Conservation (phyloP, 2,113 vertebrate genomes). For the Pseudorhombus dupliciocellatus region DNA sequence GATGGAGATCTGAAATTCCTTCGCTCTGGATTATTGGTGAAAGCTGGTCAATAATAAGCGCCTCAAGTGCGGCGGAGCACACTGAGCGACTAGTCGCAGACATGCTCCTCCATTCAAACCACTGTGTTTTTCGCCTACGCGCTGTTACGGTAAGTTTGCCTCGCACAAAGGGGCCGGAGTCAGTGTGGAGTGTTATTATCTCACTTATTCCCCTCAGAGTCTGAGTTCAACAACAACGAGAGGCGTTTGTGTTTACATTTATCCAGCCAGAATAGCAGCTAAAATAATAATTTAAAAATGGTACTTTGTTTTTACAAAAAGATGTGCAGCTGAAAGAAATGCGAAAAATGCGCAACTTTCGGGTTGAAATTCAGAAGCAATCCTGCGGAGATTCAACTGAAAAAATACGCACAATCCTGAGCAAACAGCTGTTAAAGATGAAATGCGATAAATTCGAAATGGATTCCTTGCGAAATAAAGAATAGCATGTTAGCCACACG, state of each 20-base stretch:
- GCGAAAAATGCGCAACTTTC: not conserved
- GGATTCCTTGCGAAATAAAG: not conserved
- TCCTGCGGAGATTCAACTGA: not conserved
- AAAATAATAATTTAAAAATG: not conserved
- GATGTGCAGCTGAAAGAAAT: not conserved
- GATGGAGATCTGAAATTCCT: conserved; percentile 17
- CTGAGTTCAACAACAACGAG: not conserved
- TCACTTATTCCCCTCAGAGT: conserved; percentile 23
- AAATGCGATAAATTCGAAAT: not conserved
- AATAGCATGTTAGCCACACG: not conserved
- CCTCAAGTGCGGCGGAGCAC: conserved; percentile 69
- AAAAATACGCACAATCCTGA: not conserved
- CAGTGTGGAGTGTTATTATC: conserved; percentile 71
- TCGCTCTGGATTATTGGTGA: conserved; percentile 43
- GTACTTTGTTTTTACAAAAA: not conserved
- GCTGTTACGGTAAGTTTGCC: conserved; percentile 86
- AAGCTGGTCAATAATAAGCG: conserved; percentile 44
- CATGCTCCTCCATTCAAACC: conserved; percentile 79
- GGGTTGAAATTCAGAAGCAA: not conserved
- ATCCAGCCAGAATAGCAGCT: not conserved
- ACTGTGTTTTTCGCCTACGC: conserved; percentile 86
- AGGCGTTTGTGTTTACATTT: not conserved
- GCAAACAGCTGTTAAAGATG: not conserved
- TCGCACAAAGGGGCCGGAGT: conserved; percentile 76
- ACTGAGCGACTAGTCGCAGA: conserved; percentile 75